Evolutionary conservation across 2,888 invertebrate species (phyloP).

Genomic region (Drosophila anomalata): DNA sequence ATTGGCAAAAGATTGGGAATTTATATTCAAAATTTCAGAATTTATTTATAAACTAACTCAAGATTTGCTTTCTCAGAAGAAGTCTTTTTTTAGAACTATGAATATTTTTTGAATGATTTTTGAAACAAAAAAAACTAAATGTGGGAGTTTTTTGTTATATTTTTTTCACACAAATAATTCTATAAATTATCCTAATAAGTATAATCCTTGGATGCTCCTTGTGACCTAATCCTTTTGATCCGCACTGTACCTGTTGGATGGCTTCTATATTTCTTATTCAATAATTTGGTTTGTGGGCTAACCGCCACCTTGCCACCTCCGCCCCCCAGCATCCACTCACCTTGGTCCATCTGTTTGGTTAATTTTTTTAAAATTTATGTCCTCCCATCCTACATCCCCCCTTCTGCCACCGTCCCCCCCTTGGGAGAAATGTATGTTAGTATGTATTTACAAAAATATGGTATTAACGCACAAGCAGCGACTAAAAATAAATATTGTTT

Average conservation of each 20-base stretch:
- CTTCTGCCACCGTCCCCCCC: not conserved
- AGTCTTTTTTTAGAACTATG: not conserved
- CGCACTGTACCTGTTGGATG: constrained; percentile 27
- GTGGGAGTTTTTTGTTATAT: not conserved
- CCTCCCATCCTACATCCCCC: constrained; percentile 2
- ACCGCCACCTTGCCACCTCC: constrained; percentile 2
- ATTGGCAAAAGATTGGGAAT: too few species aligned
- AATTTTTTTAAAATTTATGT: constrained; percentile 47
- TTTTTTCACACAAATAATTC: too few species aligned
- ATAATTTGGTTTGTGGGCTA: constrained; percentile 35
- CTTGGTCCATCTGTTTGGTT: constrained; percentile 25
- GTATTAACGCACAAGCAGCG: constrained; percentile 76
- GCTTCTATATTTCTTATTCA: constrained; percentile 9
- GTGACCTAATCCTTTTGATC: not conserved
- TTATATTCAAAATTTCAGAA: too few species aligned
- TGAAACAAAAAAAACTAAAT: too few species aligned
- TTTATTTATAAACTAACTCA: not conserved
- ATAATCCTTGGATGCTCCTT: not conserved
- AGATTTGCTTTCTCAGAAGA: too few species aligned
- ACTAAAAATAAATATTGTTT: constrained; percentile 73
- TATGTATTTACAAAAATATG: constrained; percentile 64
- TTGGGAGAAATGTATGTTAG: constrained; percentile 30
- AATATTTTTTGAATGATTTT: not conserved
- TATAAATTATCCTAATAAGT: not conserved
- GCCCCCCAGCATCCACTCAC: constrained; percentile 13